Base-by-base conservation (phyloP, 2,888 invertebrate species). In the Ryuthela nishihirai region DNA sequence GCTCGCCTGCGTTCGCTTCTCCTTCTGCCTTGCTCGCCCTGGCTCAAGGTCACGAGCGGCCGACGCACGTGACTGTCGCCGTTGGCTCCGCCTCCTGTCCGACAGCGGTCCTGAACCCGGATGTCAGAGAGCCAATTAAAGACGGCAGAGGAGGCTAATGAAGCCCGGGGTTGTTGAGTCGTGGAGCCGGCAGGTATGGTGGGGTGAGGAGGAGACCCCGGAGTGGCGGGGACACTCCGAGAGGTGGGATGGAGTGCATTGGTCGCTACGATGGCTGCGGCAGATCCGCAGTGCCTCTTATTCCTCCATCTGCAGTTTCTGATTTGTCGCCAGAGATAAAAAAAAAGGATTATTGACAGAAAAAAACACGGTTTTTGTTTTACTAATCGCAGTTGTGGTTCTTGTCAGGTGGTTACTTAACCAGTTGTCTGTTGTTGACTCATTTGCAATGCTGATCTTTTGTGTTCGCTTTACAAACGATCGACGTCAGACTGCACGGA, bases 91-190 rank as follows among this genome's bases (percentile, higher is more conserved):
- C 56, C 56, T 52, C 45, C 32, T 38, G 49, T 50, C 29, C 46
- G 56, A 58, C 56, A 58, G 46, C 56, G 52, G 56, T 58, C 56
- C 56, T 39, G 56, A 58, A 58, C 56, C 56, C 56, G 56, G 56
- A 58, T 58, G 56, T 58, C 56, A 41, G 56, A 35, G 46, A 52
- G 23, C 56, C 56, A 58, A 58, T 58, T 58, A 58, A 52, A 50
- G 46, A 23, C 32, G 29, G 34, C 40, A 18, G 49, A 25, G 49
- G 41, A 46, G 41, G 45, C 46, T 25, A 23, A 29, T 18, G 25
- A 29, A 7, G 52, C 56, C 46, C 34, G 38, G 46, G 56, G 56
- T 52, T 44, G 54, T 54, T 35, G n/a, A n/a, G n/a, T n/a, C n/a
- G n/a, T n/a, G 42, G 32, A 52, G 56, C 46, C 52, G 36, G 38